A percentile compares a stretch with the other conserved stretches of the same genome.
Evolutionary conservation across 1,140 invertebrate genomes (phyloP).

Genomic region (Protaetia brevitarsis): DNA sequence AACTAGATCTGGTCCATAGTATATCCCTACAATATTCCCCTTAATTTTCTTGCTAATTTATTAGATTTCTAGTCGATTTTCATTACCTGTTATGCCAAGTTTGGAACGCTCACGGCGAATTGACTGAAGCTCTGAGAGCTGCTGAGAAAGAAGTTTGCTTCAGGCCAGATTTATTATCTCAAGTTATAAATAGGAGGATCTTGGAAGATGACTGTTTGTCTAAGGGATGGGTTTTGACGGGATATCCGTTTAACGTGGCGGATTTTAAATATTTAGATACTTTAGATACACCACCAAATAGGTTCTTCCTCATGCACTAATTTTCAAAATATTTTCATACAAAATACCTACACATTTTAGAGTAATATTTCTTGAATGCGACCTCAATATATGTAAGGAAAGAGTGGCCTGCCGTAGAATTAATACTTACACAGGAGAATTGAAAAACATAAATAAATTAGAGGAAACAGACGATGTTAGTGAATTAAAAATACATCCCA

Average conservation of each 20-base stretch:
- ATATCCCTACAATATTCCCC: constrained; percentile 24
- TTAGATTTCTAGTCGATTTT: constrained; percentile 58
- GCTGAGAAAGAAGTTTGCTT: constrained; percentile 47
- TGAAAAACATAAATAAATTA: constrained; percentile 30
- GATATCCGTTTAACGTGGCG: constrained; percentile 53
- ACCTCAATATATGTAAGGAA: constrained; percentile 41
- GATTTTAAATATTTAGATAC: constrained; percentile 60
- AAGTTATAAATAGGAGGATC: constrained; percentile 52
- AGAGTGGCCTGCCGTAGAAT: constrained; percentile 35
- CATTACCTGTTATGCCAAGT: constrained; percentile 53
- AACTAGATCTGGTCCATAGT: constrained; percentile 52
- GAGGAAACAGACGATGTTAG: constrained; percentile 25
- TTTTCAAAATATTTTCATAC: too few species aligned
- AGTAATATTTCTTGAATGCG: constrained; percentile 45
- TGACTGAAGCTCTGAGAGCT: constrained; percentile 51
- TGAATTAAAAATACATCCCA: constrained; percentile 39
- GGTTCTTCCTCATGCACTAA: constrained; percentile 42
- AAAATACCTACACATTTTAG: constrained; percentile 22
- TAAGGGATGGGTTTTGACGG: constrained; percentile 60
- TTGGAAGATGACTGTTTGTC: constrained; percentile 56
- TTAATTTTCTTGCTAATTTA: too few species aligned
- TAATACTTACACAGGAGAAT: constrained; percentile 39
- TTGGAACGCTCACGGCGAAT: constrained; percentile 48
- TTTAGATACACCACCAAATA: constrained; percentile 60
- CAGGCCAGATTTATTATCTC: constrained; percentile 49